A percentile compares a stretch with the other conserved stretches of the same genome.
phyloP scores from a whole-genome alignment of 2,888 invertebrate species.

The Acrobasis consociella region DNA sequence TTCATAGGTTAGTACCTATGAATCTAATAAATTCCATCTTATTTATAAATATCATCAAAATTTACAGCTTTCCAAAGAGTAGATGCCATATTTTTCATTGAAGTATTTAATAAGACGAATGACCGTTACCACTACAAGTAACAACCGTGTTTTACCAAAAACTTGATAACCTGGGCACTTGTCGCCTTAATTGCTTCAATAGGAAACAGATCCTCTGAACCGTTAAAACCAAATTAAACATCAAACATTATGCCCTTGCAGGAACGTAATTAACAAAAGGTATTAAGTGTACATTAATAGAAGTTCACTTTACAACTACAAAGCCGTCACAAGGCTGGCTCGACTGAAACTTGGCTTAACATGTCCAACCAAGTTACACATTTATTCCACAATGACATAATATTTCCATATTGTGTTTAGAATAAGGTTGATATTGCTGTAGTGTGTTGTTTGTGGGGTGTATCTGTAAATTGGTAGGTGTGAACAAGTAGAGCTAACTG shows the following conservation, averaged over 20 bases:
- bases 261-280: slow-evolving; percentile 49
- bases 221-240: slow-evolving; percentile 39
- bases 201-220: slow-evolving; percentile 34
- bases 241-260: slow-evolving; percentile 38
- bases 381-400: slow-evolving; percentile 4
- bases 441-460: slow-evolving; percentile 28
- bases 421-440: slow-evolving; percentile 32
- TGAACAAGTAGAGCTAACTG: slow-evolving; percentile 62
- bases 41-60: no score
- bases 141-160: no score
- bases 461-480: slow-evolving; percentile 38
- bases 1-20: no score
- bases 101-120: no score
- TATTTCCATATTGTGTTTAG: slow-evolving; percentile 20
- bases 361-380: slow-evolving; percentile 39
- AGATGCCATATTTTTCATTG: no score
- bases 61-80: no score
- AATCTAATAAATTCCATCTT: no score
- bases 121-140: no score
- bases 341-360: slow-evolving; percentile 60
- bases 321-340: slow-evolving; percentile 56
- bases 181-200: slow-evolving; percentile 20
- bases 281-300: slow-evolving; percentile 54
- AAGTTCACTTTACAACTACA: slow-evolving; percentile 50
- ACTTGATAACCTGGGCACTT: no score